These are phyloP conservation scores for Muntiacus muntjak DNA, from an alignment of 2,113 vertebrate species.

Conservation along the genomic window DNA sequence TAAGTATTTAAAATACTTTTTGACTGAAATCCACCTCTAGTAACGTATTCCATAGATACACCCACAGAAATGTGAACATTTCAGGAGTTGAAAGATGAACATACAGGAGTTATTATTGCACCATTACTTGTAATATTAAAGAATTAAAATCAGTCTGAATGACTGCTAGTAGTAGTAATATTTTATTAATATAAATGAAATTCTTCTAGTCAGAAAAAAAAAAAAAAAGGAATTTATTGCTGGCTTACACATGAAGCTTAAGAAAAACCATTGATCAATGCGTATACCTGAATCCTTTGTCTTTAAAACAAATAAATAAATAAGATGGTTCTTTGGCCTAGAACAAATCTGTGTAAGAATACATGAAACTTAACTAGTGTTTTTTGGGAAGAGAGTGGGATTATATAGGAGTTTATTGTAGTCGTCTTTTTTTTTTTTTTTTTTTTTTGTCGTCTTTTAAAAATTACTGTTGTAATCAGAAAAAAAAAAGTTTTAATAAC, in stretches of 20 bases:
- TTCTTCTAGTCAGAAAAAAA: not conserved
- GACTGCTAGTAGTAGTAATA: not conserved
- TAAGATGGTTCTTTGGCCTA: not conserved
- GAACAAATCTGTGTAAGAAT: not conserved
- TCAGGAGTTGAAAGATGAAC: not conserved
- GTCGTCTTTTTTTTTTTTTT: not conserved
- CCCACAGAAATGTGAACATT: not conserved
- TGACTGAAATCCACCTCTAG: not conserved
- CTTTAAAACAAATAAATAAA: not conserved
- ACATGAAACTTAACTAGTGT: not conserved
- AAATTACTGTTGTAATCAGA: not conserved
- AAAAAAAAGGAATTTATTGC: not conserved
- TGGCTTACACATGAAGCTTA: not conserved
- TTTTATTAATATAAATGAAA: not conserved
- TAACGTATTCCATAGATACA: not conserved
- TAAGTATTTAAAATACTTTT: not conserved
- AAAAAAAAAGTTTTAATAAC: not conserved
- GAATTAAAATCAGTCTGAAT: not conserved
- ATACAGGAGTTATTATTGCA: not conserved
- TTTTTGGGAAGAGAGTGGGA: not conserved
- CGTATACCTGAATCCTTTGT: not conserved
- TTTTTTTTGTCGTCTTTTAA: not conserved
- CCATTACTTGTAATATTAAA: not conserved
- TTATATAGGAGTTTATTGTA: not conserved
- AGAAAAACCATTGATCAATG: not conserved